These are phyloP conservation scores for Drosophila sulfurigaster DNA, from an alignment of 1,140 invertebrate species.

Conservation along the genomic window DNA sequence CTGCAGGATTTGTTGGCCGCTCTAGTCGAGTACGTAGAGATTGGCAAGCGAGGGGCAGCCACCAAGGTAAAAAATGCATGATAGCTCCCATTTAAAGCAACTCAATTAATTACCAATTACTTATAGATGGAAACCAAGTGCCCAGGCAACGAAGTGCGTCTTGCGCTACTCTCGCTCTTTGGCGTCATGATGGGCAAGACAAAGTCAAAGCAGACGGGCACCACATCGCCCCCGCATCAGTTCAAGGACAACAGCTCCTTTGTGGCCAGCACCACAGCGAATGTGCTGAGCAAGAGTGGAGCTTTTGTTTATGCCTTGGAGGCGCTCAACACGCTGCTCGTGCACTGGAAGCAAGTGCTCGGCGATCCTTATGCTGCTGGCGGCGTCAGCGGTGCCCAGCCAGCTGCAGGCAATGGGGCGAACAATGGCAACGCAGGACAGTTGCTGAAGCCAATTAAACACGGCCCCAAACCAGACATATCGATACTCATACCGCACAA, in stretches of 20 bases:
- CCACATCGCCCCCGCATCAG: constrained; percentile 86
- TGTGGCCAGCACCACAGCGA: constrained; percentile 91
- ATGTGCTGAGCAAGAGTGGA: constrained; percentile 90
- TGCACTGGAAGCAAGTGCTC: constrained; percentile 89
- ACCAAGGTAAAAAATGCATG: constrained; percentile 54
- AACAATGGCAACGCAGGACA: constrained; percentile 41
- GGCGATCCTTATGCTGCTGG: constrained; percentile 84
- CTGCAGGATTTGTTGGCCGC: constrained; percentile 91
- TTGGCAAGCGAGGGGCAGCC: constrained; percentile 86
- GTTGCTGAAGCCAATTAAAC: constrained; percentile 91
- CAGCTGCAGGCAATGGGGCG: not conserved
- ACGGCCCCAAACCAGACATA: constrained; percentile 95
- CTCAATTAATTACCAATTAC: not conserved
- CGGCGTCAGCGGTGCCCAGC: constrained; percentile 21
- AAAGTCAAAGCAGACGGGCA: constrained; percentile 79
- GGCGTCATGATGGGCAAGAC: constrained; percentile 84
- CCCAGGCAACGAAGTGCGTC: constrained; percentile 91
- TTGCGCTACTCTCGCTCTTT: constrained; percentile 94
- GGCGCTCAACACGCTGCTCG: constrained; percentile 91
- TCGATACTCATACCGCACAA: constrained; percentile 97
- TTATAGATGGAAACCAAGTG: constrained; percentile 85
- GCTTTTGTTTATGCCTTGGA: constrained; percentile 93
- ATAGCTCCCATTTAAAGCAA: not conserved
- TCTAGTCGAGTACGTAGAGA: constrained; percentile 92
- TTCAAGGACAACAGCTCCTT: constrained; percentile 88